Conservation (phyloP, 1,140 invertebrate species). For the Proctacanthus coquilletti region DNA sequence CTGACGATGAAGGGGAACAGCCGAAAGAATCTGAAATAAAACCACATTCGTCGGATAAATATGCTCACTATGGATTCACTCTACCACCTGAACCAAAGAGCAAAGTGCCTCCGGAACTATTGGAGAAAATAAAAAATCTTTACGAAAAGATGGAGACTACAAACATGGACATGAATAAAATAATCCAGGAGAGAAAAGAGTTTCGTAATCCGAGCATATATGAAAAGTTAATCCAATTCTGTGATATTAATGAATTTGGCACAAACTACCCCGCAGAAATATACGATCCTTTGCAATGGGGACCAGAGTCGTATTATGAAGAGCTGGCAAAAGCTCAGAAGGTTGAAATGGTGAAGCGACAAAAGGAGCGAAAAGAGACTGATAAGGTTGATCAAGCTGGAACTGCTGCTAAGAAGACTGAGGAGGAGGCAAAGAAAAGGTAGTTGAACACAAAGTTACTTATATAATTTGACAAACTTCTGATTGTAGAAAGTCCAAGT, state of each 20-base stretch:
- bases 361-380: conserved; percentile 79
- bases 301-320: conserved; percentile 78
- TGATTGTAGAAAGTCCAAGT: conserved; percentile 75
- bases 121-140: conserved; percentile 67
- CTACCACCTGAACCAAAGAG: conserved; percentile 74
- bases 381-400: conserved; percentile 81
- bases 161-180: conserved; percentile 72
- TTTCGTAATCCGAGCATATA: conserved; percentile 96
- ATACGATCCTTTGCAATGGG: conserved; percentile 84
- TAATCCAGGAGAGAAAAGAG: conserved; percentile 81
- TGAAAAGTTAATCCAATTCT: conserved; percentile 88
- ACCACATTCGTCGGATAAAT: conserved; percentile 38
- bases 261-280: conserved; percentile 88
- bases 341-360: conserved; percentile 79
- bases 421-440: conserved; percentile 39
- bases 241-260: conserved; percentile 86
- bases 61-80: conserved; percentile 50
- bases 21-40: conserved; percentile 22
- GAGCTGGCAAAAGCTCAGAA: conserved; percentile 80
- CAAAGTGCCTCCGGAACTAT: conserved; percentile 58
- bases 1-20: conserved; percentile 33
- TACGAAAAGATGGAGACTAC: conserved; percentile 61
- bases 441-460: too few relatives aligned
- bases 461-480: too few relatives aligned
- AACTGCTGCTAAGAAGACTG: conserved; percentile 56